These are phyloP conservation scores for Cettia cetti DNA, from an alignment of 2,113 vertebrate species.

Conservation along the genomic window DNA sequence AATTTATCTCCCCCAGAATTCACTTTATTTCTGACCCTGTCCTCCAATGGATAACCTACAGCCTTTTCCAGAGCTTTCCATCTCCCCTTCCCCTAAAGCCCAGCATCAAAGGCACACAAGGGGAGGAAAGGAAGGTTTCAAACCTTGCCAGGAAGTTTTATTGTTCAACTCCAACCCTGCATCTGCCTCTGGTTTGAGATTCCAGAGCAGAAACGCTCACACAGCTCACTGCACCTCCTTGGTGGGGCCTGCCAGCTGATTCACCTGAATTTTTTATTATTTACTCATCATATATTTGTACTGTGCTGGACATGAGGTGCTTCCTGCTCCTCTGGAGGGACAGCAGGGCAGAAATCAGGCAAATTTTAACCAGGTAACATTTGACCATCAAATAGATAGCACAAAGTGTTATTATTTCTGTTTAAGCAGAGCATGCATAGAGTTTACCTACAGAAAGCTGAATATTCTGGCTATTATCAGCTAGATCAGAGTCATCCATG, in stretches of 20 bases:
- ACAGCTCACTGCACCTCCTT: not conserved
- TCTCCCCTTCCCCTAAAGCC: not conserved
- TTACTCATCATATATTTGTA: not conserved
- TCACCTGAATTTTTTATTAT: not conserved
- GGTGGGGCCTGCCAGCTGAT: not conserved
- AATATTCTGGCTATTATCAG: not conserved
- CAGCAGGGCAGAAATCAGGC: not conserved
- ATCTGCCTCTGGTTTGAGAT: not conserved
- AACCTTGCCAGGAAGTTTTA: not conserved
- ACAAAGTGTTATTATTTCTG: not conserved
- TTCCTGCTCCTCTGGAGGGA: conserved; percentile 1
- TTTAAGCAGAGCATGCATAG: not conserved
- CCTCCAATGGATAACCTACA: not conserved
- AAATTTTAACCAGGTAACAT: not conserved
- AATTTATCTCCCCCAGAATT: not conserved
- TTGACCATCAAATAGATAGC: accelerated
- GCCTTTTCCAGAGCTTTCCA: not conserved
- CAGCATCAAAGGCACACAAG: not conserved
- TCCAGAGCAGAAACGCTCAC: not conserved
- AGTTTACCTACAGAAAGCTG: not conserved
- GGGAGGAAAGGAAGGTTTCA: not conserved
- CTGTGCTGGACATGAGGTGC: not conserved
- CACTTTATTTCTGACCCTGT: not conserved
- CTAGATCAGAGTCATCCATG: not conserved
- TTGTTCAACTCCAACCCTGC: not conserved